A percentile compares a stretch with the other conserved stretches of the same genome.
These are phyloP conservation scores for Tachina grossa DNA, from an alignment of 2,888 invertebrate genomes.

Conservation along the genomic window DNA sequence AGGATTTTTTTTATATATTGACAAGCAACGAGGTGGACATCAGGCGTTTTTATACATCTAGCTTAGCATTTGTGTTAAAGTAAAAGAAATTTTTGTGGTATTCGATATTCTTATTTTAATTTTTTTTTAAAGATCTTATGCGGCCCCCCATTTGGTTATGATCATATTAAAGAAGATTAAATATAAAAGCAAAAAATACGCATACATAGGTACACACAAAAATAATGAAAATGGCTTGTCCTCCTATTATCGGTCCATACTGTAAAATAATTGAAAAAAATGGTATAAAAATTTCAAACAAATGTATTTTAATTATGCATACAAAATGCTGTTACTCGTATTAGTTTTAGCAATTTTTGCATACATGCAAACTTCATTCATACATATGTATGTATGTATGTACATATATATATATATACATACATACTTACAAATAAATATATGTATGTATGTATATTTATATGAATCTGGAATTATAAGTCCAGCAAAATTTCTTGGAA, in stretches of 20 bases:
- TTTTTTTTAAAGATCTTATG: slow-evolving; percentile 62
- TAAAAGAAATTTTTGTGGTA: slow-evolving; percentile 36
- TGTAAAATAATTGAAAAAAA: slow-evolving; percentile 25
- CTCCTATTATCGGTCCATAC: slow-evolving; percentile 55
- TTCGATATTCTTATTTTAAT: slow-evolving; percentile 47
- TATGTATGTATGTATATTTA: too few species aligned
- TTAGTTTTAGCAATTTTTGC: slow-evolving; percentile 19
- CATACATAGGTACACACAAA: slow-evolving; percentile 6
- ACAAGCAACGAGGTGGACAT: slow-evolving; percentile 70
- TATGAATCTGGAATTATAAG: background rate
- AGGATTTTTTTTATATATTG: slow-evolving; percentile 46
- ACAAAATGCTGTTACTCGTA: slow-evolving; percentile 42
- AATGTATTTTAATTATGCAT: slow-evolving; percentile 70
- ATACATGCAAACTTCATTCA: too few species aligned
- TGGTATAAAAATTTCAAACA: slow-evolving; percentile 32
- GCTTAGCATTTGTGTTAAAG: slow-evolving; percentile 59
- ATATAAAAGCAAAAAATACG: slow-evolving; percentile 7
- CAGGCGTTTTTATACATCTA: slow-evolving; percentile 65
- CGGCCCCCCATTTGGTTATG: slow-evolving; percentile 70
- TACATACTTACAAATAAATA: too few species aligned
- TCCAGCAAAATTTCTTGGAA: slow-evolving; percentile 52
- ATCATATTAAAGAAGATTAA: slow-evolving; percentile 68
- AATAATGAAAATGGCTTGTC: slow-evolving; percentile 20
- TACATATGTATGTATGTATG: too few species aligned
- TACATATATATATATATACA: too few species aligned